These are phyloP conservation scores for Campoletis raptor DNA, from an alignment of 2,888 invertebrate species.

Conservation along the genomic window DNA sequence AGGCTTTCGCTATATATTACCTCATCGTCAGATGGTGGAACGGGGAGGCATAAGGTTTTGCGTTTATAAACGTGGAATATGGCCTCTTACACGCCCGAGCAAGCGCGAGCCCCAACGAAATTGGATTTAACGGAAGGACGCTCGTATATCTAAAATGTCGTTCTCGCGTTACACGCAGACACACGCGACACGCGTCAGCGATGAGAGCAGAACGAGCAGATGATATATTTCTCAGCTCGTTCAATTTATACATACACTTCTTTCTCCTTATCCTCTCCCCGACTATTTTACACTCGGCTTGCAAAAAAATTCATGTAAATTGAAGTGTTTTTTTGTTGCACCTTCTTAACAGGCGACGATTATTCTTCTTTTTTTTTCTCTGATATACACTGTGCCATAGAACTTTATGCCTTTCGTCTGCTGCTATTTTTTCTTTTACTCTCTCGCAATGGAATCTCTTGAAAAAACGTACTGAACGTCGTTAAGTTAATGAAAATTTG, in stretches of 20 bases:
- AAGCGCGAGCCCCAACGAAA: slow-evolving; percentile 57
- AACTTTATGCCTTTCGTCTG: not conserved
- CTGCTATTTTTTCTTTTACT: not conserved
- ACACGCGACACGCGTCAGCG: slow-evolving; percentile 17
- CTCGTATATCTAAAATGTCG: slow-evolving; percentile 63
- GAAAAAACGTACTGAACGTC: not conserved
- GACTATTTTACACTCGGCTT: not conserved
- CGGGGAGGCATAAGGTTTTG: slow-evolving; percentile 43
- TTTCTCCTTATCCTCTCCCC: slow-evolving; percentile 10
- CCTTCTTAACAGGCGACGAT: slow-evolving; percentile 4
- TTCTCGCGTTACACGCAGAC: slow-evolving; percentile 57
- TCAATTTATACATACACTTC: slow-evolving; percentile 33
- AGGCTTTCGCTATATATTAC: slow-evolving; percentile 50
- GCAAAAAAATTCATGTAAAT: not conserved
- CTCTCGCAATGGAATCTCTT: not conserved
- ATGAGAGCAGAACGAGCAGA: slow-evolving; percentile 19
- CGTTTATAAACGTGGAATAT: slow-evolving; percentile 51
- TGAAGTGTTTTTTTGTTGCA: not conserved
- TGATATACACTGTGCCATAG: not conserved
- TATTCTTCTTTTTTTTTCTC: not conserved
- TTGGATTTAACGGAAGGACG: slow-evolving; percentile 67
- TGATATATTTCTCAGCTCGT: slow-evolving; percentile 35
- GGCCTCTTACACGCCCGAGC: slow-evolving; percentile 58
- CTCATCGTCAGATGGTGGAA: slow-evolving; percentile 40
- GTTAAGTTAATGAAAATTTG: slow-evolving; percentile 56